A percentile compares a stretch with the other conserved stretches of the same genome.
phyloP scores from a whole-genome alignment of 2,113 vertebrate genomes.

The Nesogale talazaci region DNA sequence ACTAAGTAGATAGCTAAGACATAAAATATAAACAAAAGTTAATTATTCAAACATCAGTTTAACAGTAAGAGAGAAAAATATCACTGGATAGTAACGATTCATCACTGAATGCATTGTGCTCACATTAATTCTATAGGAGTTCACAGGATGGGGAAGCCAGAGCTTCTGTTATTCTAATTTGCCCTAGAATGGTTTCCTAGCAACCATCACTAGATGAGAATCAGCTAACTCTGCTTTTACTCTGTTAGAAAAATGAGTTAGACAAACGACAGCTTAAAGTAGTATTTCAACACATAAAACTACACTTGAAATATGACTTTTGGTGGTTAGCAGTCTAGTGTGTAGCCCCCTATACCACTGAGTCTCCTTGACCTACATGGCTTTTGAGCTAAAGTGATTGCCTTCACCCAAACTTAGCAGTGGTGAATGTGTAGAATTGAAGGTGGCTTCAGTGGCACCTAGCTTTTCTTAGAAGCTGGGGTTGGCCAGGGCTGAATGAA shows the following conservation, averaged over 20 bases:
- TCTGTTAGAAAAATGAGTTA: constrained; percentile 67
- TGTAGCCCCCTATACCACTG: no score
- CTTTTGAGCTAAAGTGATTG: no score
- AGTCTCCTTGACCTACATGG: no score
- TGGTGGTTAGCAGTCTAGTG: no score
- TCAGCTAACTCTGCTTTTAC: constrained; percentile 64
- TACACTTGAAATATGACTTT: constrained; percentile 42
- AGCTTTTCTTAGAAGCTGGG: neutral
- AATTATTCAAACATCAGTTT: constrained; percentile 70
- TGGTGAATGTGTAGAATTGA: neutral
- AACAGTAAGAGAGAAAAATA: constrained; percentile 51
- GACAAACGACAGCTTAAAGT: constrained; percentile 67
- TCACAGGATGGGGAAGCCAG: constrained; percentile 50
- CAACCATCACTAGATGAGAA: constrained; percentile 70
- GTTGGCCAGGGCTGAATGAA: neutral
- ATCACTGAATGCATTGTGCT: constrained; percentile 31
- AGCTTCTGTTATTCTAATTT: constrained; percentile 67
- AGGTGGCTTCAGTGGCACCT: neutral
- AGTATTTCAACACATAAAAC: constrained; percentile 59
- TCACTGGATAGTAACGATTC: constrained; percentile 38
- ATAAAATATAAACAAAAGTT: constrained; percentile 52
- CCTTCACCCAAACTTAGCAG: neutral
- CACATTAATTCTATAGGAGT: constrained; percentile 60
- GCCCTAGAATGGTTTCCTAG: constrained; percentile 77
- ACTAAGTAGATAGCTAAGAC: constrained; percentile 45